Percentiles rank a stretch among this genome's conserved stretches.
Evolutionary conservation across 2,888 invertebrate species (phyloP).

Genomic region (Ophioninae sp.): DNA sequence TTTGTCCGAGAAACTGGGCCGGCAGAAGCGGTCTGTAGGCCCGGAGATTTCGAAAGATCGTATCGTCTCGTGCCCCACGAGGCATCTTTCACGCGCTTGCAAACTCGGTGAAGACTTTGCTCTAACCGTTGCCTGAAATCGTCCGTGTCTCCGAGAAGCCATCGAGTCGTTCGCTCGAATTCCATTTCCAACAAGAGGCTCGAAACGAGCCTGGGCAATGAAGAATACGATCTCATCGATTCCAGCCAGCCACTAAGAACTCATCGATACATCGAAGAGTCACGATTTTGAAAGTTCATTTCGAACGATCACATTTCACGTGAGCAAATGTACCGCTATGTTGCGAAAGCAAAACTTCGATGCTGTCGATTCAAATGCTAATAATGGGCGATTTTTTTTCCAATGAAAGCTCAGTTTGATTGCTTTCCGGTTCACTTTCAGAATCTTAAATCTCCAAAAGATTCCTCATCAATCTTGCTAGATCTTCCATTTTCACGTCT

Average conservation of each 20-base stretch:
- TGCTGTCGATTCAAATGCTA: not conserved
- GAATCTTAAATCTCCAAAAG: constrained; percentile 6
- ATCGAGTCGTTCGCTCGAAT: constrained; percentile 56
- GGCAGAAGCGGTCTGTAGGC: constrained; percentile 29
- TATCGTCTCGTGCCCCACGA: constrained; percentile 28
- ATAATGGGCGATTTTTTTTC: not conserved
- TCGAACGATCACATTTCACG: not conserved
- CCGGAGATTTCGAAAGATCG: constrained; percentile 56
- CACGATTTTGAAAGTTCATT: not conserved
- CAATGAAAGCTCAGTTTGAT: too few relatives aligned
- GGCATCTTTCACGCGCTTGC: constrained; percentile 19
- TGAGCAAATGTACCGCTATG: not conserved
- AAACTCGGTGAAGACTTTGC: constrained; percentile 28
- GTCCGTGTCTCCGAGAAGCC: constrained; percentile 10
- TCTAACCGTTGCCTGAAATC: constrained; percentile 51
- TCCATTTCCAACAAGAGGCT: constrained; percentile 13
- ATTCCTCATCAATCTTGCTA: constrained; percentile 43
- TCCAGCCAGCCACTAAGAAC: not conserved
- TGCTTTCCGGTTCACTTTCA: not conserved
- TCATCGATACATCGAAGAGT: not conserved
- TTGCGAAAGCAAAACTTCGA: not conserved
- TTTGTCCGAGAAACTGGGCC: constrained; percentile 45
- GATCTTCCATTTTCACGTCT: constrained; percentile 60
- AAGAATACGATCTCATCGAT: constrained; percentile 1
- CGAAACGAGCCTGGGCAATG: not conserved